phyloP scores from a whole-genome alignment of 2,113 vertebrate species.

The Varanus komodoensis region DNA sequence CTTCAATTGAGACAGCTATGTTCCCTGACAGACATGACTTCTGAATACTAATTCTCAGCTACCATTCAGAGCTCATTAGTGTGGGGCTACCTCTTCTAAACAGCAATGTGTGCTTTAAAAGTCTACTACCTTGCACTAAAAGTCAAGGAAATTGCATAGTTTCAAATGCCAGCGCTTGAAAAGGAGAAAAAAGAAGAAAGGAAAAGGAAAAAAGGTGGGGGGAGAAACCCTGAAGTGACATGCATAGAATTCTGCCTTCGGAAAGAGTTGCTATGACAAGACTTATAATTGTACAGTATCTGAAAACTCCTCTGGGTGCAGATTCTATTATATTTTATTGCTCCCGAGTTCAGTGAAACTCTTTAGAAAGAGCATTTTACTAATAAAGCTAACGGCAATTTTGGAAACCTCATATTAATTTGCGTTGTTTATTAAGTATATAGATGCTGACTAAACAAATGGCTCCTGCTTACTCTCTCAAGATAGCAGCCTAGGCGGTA shows the following conservation, averaged over 20 bases:
- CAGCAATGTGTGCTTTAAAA: slow-evolving; percentile 21
- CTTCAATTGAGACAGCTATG: slow-evolving; percentile 29
- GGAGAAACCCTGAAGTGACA: slow-evolving; percentile 8
- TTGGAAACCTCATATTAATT: slow-evolving; percentile 50
- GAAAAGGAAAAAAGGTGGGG: too few relatives aligned
- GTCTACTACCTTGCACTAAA: slow-evolving; percentile 26
- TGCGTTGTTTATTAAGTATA: slow-evolving; percentile 66
- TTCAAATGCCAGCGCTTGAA: slow-evolving; percentile 38
- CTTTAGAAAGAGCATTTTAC: slow-evolving; percentile 50
- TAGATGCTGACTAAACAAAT: slow-evolving; percentile 69
- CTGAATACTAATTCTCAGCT: slow-evolving; percentile 52
- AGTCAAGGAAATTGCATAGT: slow-evolving; percentile 39
- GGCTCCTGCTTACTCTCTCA: slow-evolving; percentile 60
- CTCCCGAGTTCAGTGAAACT: slow-evolving; percentile 55
- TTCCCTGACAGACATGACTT: slow-evolving; percentile 22
- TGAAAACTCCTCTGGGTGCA: slow-evolving; percentile 40
- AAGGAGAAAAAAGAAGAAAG: slow-evolving; percentile 16
- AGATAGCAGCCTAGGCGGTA: slow-evolving; percentile 45
- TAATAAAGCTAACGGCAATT: slow-evolving; percentile 54
- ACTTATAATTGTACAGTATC: slow-evolving; percentile 52
- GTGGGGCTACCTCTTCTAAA: slow-evolving; percentile 39
- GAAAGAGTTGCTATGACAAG: slow-evolving; percentile 47
- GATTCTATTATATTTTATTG: slow-evolving; percentile 61
- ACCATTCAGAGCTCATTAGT: slow-evolving; percentile 24
- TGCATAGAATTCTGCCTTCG: slow-evolving; percentile 34